Evolutionary conservation across 2,113 vertebrate species (phyloP).

Genomic region (Tympanuchus pallidicinctus): DNA sequence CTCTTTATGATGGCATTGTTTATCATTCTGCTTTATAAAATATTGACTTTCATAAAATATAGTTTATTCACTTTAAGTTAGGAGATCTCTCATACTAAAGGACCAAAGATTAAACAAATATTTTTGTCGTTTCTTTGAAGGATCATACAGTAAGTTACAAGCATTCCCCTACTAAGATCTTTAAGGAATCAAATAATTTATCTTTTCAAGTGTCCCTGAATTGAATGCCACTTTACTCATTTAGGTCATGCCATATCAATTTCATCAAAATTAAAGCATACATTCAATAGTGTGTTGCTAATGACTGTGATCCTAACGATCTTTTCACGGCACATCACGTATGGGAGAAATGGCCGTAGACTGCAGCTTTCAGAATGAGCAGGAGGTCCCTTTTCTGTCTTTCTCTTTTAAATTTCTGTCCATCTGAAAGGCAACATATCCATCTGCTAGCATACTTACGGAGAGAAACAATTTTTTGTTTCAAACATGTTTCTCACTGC

Average conservation of each 20-base stretch:
- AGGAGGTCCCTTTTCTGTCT: neutral
- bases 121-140: neutral
- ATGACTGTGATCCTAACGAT: neutral
- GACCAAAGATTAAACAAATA: neutral
- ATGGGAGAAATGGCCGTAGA: neutral
- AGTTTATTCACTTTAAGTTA: neutral
- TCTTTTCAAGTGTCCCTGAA: neutral
- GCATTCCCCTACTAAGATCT: neutral
- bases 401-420: neutral
- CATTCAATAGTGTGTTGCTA: neutral
- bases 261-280: neutral
- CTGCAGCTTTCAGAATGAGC: neutral
- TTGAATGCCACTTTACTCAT: neutral
- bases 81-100: neutral
- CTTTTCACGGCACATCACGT: fast-evolving
- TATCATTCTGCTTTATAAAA: neutral
- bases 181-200: neutral
- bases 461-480: neutral
- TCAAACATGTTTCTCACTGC: neutral
- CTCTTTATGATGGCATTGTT: neutral
- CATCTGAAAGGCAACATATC: neutral
- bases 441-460: neutral
- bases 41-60: neutral
- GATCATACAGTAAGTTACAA: neutral
- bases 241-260: neutral